Evolutionary conservation across 2,888 invertebrate genomes (phyloP).

Genomic region (Hypsopygia costalis): DNA sequence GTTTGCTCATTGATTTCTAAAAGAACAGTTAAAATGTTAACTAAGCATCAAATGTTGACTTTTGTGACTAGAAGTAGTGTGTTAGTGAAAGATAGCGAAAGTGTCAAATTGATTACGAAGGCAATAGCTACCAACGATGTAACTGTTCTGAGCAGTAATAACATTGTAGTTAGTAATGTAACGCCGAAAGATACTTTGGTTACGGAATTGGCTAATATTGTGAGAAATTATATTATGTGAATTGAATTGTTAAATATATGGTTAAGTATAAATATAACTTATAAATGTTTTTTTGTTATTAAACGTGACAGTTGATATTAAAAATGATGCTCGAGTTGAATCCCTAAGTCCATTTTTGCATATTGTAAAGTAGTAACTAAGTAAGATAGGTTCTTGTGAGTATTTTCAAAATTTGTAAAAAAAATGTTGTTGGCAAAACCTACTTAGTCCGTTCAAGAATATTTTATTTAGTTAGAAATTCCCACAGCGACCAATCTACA

Average conservation of each 20-base stretch:
- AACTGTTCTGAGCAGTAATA: slow-evolving; percentile 43
- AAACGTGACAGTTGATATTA: too few relatives aligned
- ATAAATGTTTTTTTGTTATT: too few relatives aligned
- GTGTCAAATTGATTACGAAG: slow-evolving; percentile 41
- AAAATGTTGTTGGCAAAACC: too few relatives aligned
- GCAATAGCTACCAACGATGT: slow-evolving; percentile 41
- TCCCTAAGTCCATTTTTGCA: too few relatives aligned
- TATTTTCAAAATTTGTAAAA: too few relatives aligned
- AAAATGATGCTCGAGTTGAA: too few relatives aligned
- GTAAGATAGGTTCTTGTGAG: too few relatives aligned
- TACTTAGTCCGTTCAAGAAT: too few relatives aligned
- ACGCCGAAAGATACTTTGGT: slow-evolving; percentile 30
- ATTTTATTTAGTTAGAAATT: too few relatives aligned
- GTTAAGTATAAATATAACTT: neutral
- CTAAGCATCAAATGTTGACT: slow-evolving; percentile 49
- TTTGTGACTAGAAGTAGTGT: slow-evolving; percentile 40
- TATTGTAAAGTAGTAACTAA: too few relatives aligned
- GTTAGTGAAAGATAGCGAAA: slow-evolving; percentile 32
- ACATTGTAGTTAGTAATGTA: slow-evolving; percentile 17
- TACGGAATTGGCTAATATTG: slow-evolving; percentile 35
- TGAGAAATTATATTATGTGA: slow-evolving; percentile 39
- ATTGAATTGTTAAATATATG: slow-evolving; percentile 1
- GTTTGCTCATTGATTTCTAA: slow-evolving; percentile 51
- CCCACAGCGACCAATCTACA: too few relatives aligned
- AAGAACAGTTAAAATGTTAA: slow-evolving; percentile 49